These are phyloP conservation scores for Pteropus rufus DNA, from an alignment of 2,797 vertebrate species.

Conservation along the genomic window DNA sequence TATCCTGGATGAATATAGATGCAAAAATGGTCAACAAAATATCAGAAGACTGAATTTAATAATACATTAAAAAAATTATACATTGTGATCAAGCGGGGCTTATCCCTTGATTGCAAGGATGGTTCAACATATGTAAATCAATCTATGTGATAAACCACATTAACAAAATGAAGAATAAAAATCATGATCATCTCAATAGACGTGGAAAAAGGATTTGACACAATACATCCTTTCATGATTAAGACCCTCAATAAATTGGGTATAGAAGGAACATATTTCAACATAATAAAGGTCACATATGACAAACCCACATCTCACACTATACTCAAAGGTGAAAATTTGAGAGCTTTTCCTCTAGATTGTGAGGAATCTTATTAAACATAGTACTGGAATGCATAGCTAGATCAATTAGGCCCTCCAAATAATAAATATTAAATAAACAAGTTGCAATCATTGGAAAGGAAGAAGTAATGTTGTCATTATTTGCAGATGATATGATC, in stretches of 20 bases:
- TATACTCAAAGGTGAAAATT: neutral
- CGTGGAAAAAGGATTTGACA: neutral
- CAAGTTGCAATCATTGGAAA: neutral
- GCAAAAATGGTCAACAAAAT: neutral
- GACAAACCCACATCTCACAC: neutral
- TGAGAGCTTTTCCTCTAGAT: neutral
- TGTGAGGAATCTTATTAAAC: neutral
- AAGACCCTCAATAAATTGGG: neutral
- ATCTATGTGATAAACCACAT: neutral
- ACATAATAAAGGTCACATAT: neutral
- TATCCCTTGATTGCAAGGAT: neutral
- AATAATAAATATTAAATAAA: neutral
- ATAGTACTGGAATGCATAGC: neutral
- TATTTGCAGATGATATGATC: neutral
- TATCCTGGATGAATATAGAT: neutral
- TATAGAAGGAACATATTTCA: neutral
- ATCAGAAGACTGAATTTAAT: neutral
- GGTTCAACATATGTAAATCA: neutral
- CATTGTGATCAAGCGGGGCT: neutral
- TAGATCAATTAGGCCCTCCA: neutral
- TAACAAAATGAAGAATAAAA: neutral
- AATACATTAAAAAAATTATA: neutral
- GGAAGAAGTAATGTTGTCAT: neutral
- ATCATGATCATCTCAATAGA: neutral
- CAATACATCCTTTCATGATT: neutral